Conservation (phyloP, 2,888 invertebrate genomes). For the Dryococelus australis region DNA sequence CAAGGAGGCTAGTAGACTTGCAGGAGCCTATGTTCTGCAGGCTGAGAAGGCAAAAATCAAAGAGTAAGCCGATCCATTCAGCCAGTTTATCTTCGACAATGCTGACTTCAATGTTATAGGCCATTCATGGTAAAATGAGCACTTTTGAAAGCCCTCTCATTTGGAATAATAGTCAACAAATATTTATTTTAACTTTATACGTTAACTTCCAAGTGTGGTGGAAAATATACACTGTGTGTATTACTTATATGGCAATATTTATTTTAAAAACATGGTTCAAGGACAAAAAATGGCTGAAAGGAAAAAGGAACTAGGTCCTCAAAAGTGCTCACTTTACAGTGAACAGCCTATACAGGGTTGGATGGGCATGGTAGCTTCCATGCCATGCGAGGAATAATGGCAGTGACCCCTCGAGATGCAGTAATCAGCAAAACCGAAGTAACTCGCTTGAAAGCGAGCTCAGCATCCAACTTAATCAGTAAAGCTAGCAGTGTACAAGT, state of each 20-base stretch:
- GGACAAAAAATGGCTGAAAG: too few species aligned
- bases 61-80: neutral
- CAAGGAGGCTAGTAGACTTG: neutral
- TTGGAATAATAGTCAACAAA: too few species aligned
- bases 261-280: too few species aligned
- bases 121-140: too few species aligned
- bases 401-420: neutral
- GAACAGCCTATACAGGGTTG: neutral
- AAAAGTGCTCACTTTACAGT: too few species aligned
- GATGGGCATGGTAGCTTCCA: neutral
- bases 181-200: too few species aligned
- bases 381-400: neutral
- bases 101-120: slow-evolving; percentile 26
- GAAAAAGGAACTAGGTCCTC: too few species aligned
- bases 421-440: neutral
- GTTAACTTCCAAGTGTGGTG: too few species aligned
- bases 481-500: neutral
- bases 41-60: neutral
- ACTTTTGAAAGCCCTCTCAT: too few species aligned
- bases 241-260: too few species aligned
- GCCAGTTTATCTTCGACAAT: slow-evolving; percentile 3
- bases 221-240: too few species aligned
- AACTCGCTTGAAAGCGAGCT: neutral
- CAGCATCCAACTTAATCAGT: neutral
- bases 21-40: neutral